These are phyloP conservation scores for Elaphurus davidianus DNA, from an alignment of 2,113 vertebrate species.

Conservation along the genomic window DNA sequence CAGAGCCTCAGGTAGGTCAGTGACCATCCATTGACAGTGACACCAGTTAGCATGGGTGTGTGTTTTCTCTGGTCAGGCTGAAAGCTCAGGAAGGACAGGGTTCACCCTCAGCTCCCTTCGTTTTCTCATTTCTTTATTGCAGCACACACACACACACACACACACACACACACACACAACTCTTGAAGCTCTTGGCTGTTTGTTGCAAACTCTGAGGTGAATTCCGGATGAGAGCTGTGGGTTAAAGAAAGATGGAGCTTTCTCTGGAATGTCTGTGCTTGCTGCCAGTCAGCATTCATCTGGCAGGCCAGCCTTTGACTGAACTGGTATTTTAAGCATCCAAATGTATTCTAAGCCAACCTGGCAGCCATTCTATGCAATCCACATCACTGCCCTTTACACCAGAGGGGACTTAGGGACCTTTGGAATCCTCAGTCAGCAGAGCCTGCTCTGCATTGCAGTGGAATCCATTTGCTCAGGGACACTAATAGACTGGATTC, in stretches of 20 bases:
- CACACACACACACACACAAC: not conserved
- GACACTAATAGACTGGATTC: not conserved
- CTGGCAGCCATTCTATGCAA: not conserved
- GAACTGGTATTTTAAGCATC: not conserved
- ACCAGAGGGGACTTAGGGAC: not conserved
- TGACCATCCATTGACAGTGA: rapidly evolving
- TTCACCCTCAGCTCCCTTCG: not conserved
- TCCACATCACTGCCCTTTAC: not conserved
- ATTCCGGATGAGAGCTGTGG: not conserved
- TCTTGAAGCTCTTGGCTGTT: not conserved
- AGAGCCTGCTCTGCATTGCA: not conserved
- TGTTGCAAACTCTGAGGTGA: not conserved
- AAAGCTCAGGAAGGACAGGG: no score
- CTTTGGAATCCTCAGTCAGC: not conserved
- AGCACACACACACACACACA: not conserved
- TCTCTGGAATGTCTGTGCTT: not conserved
- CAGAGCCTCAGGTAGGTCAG: not conserved
- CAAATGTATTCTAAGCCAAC: not conserved
- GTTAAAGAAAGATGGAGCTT: not conserved
- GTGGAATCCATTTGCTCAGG: not conserved
- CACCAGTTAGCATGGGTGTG: rapidly evolving
- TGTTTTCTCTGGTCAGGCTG: not conserved
- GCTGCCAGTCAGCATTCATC: not conserved
- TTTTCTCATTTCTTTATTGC: not conserved
- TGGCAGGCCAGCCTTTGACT: not conserved